Percentiles rank a stretch among this genome's conserved stretches.
Evolutionary conservation across 1,140 invertebrate genomes (phyloP).

Genomic region (Branchinecta lindahli): DNA sequence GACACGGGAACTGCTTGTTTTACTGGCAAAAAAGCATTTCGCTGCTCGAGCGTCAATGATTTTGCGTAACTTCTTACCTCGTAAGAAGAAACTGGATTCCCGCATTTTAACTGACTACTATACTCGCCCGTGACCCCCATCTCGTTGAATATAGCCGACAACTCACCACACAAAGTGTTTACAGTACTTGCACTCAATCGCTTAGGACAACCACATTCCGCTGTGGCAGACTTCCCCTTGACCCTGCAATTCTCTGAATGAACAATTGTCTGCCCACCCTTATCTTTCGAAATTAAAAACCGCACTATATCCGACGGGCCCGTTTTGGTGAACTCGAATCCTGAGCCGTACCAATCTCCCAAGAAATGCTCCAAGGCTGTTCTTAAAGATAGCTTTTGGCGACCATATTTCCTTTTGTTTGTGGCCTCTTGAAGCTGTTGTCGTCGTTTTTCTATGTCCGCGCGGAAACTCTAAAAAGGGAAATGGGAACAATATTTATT

Average conservation of each 20-base stretch:
- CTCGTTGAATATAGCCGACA: no score
- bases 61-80: no score
- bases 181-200: no score
- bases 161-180: no score
- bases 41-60: no score
- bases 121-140: no score
- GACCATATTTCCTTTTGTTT: background rate
- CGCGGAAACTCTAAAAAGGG: background rate
- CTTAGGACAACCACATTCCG: no score
- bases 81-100: no score
- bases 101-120: no score
- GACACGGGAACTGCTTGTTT: no score
- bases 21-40: no score
- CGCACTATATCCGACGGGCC: background rate
- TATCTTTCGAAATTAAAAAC: conserved; percentile 9
- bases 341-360: background rate
- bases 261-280: background rate
- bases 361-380: background rate
- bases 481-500: background rate
- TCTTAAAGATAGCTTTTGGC: background rate
- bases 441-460: background rate
- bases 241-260: background rate
- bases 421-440: background rate
- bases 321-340: background rate
- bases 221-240: no score